phyloP scores from a whole-genome alignment of 2,113 vertebrate genomes.

The Cinclus cinclus region DNA sequence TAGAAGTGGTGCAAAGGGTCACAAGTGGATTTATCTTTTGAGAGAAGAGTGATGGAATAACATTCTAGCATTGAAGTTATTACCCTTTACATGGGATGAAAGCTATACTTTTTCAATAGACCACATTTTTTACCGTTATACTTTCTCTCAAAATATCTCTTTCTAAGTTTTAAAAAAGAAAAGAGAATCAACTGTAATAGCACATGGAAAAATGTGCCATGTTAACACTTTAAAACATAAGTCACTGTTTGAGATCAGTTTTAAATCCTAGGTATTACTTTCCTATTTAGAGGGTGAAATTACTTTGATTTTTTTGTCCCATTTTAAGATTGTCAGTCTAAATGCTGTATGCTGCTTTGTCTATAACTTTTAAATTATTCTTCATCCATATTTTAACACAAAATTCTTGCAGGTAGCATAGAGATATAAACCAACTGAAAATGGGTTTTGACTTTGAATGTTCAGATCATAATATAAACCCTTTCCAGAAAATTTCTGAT shows the following conservation, averaged over 20 bases:
- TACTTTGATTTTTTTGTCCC: neutral
- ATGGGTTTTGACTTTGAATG: neutral
- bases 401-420: neutral
- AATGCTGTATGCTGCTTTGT: neutral
- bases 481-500: neutral
- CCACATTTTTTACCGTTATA: neutral
- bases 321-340: neutral
- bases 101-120: neutral
- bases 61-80: neutral
- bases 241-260: neutral
- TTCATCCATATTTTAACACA: neutral
- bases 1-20: neutral
- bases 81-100: neutral
- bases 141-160: neutral
- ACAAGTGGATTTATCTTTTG: neutral
- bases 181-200: neutral
- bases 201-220: neutral
- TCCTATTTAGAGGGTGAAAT: neutral
- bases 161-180: neutral
- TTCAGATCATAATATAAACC: neutral
- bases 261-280: conserved; percentile 28
- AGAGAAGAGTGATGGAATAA: neutral
- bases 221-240: neutral
- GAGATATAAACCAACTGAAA: neutral
- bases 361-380: neutral